A percentile compares a stretch with the other conserved stretches of the same genome.
phyloP scores from a whole-genome alignment of 2,113 vertebrate species.

The Pyxicephalus adspersus region DNA sequence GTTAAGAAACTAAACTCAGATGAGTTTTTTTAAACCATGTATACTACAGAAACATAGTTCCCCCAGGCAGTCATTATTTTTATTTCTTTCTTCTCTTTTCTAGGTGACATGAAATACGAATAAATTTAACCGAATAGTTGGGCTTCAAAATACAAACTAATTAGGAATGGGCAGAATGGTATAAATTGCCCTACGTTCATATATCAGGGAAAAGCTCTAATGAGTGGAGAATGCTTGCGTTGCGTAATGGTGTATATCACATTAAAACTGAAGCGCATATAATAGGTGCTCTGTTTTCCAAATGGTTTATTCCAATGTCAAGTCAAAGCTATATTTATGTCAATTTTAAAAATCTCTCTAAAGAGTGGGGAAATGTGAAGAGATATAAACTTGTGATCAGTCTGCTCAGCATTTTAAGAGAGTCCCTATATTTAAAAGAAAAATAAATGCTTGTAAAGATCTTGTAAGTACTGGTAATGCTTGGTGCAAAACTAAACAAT shows the following conservation, averaged over 20 bases:
- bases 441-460: constrained; percentile 9
- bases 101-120: constrained; percentile 28
- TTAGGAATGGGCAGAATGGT: constrained; percentile 46
- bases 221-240: constrained; percentile 46
- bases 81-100: constrained; percentile 24
- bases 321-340: constrained; percentile 47
- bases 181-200: constrained; percentile 40
- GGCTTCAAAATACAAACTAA: constrained; percentile 52
- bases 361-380: constrained; percentile 14
- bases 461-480: constrained; percentile 1
- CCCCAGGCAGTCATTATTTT: constrained; percentile 53
- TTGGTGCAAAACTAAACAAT: no score
- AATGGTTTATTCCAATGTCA: constrained; percentile 48
- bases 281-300: constrained; percentile 48
- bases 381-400: constrained; percentile 34
- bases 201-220: constrained; percentile 29
- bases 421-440: constrained; percentile 11
- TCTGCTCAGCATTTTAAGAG: constrained; percentile 6
- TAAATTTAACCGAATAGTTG: constrained; percentile 46
- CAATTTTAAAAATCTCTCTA: constrained; percentile 38
- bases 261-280: constrained; percentile 45
- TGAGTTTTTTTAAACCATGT: constrained; percentile 15
- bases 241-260: constrained; percentile 39
- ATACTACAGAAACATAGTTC: constrained; percentile 36
- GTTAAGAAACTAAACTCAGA: constrained; percentile 25